Evolutionary conservation across 2,113 vertebrate species (phyloP).

Genomic region (Laterallus jamaicensis): DNA sequence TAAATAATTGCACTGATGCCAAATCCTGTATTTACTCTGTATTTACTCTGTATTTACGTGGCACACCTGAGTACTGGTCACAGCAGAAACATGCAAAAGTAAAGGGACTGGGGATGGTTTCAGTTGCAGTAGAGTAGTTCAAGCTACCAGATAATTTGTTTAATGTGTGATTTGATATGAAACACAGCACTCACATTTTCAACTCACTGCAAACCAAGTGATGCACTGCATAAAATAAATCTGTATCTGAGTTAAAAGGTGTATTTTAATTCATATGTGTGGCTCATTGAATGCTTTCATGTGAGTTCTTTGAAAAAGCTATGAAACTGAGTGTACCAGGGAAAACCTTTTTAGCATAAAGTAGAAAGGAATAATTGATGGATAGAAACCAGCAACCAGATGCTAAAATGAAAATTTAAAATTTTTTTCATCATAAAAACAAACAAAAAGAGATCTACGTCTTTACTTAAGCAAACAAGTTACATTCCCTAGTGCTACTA

Average conservation of each 20-base stretch:
- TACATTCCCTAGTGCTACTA: background rate
- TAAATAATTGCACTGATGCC: background rate
- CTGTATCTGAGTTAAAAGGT: background rate
- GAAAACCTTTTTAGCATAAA: conserved; percentile 14
- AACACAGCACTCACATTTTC: background rate
- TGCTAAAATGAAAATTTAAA: conserved; percentile 22
- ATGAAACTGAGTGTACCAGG: background rate
- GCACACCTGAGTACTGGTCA: background rate
- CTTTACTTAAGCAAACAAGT: background rate
- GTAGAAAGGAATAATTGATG: conserved; percentile 39
- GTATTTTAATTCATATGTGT: conserved; percentile 10
- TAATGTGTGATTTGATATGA: conserved; percentile 1
- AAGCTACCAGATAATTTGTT: background rate
- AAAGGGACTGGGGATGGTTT: background rate
- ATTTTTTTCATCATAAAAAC: conserved; percentile 16
- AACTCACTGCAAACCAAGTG: background rate
- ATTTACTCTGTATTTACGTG: background rate
- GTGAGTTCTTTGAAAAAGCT: conserved; percentile 32
- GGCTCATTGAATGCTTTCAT: conserved; percentile 29
- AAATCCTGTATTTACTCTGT: background rate
- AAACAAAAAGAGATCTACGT: background rate
- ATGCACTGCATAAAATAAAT: conserved; percentile 17
- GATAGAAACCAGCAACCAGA: conserved; percentile 49
- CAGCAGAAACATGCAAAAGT: background rate
- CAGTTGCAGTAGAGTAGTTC: background rate